These are phyloP conservation scores for Aselliscus stoliczkanus DNA, from an alignment of 2,797 vertebrate genomes.

Conservation along the genomic window DNA sequence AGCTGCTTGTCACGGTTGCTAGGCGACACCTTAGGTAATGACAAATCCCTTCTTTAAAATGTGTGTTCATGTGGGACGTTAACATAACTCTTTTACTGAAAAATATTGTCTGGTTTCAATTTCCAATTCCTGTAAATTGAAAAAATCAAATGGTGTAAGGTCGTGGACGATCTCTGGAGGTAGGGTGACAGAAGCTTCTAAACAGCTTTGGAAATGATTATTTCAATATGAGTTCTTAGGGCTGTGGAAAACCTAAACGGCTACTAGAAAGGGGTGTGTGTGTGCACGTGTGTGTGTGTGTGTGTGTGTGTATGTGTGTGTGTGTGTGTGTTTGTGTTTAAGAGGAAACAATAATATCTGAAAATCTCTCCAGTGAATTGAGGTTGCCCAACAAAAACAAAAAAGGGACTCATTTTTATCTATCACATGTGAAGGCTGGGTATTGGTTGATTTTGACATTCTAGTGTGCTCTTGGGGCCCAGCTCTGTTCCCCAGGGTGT, in stretches of 20 bases:
- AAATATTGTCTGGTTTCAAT: neutral
- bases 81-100: neutral
- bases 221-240: neutral
- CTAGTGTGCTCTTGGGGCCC: neutral
- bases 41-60: neutral
- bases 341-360: neutral
- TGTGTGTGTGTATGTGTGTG: neutral
- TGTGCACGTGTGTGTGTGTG: neutral
- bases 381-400: neutral
- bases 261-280: neutral
- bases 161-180: neutral
- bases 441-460: neutral
- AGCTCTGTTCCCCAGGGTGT: fast-evolving
- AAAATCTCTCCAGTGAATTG: neutral
- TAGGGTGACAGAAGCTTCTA: neutral
- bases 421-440: neutral
- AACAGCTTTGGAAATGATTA: neutral
- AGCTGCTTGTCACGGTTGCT: slow-evolving; percentile 74
- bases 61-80: neutral
- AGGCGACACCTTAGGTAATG: slow-evolving; percentile 62
- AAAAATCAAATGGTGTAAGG: neutral
- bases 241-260: neutral
- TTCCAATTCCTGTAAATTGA: neutral
- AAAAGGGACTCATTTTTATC: neutral
- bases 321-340: neutral